phyloP scores from a whole-genome alignment of 2,888 invertebrate species.

The Heliconius sara region DNA sequence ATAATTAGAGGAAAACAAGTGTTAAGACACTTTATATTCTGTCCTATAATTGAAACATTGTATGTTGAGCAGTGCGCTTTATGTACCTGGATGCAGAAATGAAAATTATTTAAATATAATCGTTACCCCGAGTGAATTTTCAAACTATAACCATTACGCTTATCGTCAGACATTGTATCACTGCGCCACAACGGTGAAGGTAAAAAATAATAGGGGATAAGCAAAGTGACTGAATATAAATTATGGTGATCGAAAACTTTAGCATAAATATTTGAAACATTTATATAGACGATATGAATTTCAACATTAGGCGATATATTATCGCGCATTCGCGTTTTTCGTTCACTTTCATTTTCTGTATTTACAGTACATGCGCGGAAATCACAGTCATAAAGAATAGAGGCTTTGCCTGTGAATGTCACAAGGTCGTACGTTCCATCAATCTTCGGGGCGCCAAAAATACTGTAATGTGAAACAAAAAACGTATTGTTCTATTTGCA shows the following conservation, averaged over 20 bases:
- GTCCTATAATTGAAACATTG: too few species aligned
- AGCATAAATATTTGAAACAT: background rate
- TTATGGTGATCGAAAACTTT: background rate
- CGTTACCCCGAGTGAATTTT: too few species aligned
- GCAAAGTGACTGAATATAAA: background rate
- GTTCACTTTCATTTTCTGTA: constrained; percentile 1
- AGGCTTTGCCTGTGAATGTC: constrained; percentile 9
- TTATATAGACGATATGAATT: background rate
- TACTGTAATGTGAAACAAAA: constrained; percentile 20
- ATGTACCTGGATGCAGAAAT: too few species aligned
- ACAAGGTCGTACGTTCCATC: constrained; percentile 20
- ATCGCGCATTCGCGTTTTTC: background rate
- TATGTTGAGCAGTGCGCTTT: too few species aligned
- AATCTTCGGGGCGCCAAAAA: constrained; percentile 12
- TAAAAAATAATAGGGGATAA: background rate
- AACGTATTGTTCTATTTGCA: constrained; percentile 10
- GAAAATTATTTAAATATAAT: too few species aligned
- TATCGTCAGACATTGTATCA: background rate
- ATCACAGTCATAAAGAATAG: constrained; percentile 12
- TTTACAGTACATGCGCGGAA: background rate
- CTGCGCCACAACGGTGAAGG: background rate
- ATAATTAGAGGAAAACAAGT: too few species aligned
- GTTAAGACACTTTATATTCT: too few species aligned
- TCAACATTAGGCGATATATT: background rate
- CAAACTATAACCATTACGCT: too few species aligned